These are phyloP conservation scores for Cylloceria caligata DNA, from an alignment of 2,888 invertebrate species.

Conservation along the genomic window DNA sequence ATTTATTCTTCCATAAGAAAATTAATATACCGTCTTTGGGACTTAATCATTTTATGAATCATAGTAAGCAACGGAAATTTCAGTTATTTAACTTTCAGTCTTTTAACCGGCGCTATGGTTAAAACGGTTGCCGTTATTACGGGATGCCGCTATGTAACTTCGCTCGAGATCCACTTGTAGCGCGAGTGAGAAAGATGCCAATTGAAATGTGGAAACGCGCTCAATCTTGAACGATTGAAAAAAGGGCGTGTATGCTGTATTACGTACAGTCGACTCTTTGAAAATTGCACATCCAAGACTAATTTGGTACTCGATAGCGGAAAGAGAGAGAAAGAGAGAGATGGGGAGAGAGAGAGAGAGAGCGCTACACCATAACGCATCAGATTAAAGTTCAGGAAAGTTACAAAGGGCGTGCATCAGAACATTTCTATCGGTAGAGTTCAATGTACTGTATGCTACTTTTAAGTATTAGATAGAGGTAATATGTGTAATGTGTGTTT, in stretches of 20 bases:
- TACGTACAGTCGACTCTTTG: neutral
- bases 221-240: neutral
- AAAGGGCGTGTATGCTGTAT: slow-evolving; percentile 6
- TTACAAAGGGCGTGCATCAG: neutral
- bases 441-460: slow-evolving; percentile 3
- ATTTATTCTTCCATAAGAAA: neutral
- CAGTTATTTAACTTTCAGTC: slow-evolving; percentile 8
- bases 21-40: slow-evolving; percentile 13
- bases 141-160: slow-evolving; percentile 7
- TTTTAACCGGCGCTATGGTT: neutral
- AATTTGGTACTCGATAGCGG: neutral
- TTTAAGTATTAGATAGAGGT: neutral
- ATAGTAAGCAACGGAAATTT: neutral
- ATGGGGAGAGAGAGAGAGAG: slow-evolving; percentile 1
- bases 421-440: neutral
- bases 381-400: neutral
- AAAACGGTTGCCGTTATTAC: slow-evolving; percentile 17
- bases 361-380: neutral
- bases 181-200: neutral
- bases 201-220: neutral
- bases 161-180: neutral
- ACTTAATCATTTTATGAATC: neutral
- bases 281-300: slow-evolving; percentile 1
- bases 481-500: neutral
- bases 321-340: neutral